Base-by-base conservation (phyloP, 2,113 vertebrate species). In the Misgurnus mizolepis region DNA sequence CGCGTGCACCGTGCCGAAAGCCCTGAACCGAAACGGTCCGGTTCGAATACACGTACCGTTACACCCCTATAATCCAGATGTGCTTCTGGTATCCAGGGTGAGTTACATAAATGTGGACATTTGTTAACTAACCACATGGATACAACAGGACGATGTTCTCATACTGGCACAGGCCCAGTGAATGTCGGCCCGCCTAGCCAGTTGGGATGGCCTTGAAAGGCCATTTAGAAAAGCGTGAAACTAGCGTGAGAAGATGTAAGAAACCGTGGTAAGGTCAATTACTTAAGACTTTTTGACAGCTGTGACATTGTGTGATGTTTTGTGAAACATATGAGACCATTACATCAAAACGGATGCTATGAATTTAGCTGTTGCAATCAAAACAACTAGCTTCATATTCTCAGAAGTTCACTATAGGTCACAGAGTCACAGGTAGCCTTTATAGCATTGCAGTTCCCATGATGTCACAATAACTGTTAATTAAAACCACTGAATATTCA, bases 101-200 rank as follows among this genome's bases (percentile, higher is more conserved):
- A 68, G 55, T 70, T 41, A 34, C 80, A 53, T 3, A 43, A 66
- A 43, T 45, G 22, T 68, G 68, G 61, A 80, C 45, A 70, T 80
- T 74, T 74, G 61, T 73, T 47, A 14, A 53, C 18, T 67, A 50
- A 72, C 67, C 69, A 73, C 56, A 77, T 75, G 71, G 79, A 49
- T 67, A 75, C 15, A 40, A 22, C 56, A 78, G 65, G 45, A 56
- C 10, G 11, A 76, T 77, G 43, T 67, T 69, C 80, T 71, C 60
- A 56, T 66, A 50, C 14, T 70, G 43, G 71, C 9, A 18, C 18
- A 66, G 56, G 11, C 58, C 78, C 74, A 64, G 64, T 41, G n/a
- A 34, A 34, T 67, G 55, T 18, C 8, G 53, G 64, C 71, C 69
- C 15, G 6, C 64, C 70, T 75, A 65, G 27, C 62, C 62, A 77